These are phyloP conservation scores for Tupaia chinensis DNA, from an alignment of 2,113 vertebrate genomes.

Conservation along the genomic window DNA sequence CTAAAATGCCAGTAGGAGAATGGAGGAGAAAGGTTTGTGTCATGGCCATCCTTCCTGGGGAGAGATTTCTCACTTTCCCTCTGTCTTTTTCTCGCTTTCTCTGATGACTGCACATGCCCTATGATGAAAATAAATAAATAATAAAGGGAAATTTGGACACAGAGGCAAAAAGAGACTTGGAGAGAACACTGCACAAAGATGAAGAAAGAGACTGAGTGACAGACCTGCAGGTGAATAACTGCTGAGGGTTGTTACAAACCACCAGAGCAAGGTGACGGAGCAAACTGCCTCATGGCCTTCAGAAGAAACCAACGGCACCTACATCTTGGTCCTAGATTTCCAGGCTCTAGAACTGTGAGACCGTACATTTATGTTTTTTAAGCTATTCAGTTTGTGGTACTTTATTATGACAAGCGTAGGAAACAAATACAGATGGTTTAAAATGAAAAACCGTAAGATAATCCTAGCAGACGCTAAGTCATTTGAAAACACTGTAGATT, in stretches of 20 bases:
- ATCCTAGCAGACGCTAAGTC: not conserved
- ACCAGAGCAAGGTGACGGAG: not conserved
- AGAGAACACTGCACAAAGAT: not conserved
- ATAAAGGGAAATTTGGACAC: not conserved
- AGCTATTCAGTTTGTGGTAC: not conserved
- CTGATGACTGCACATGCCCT: too few relatives aligned
- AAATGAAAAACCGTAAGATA: not conserved
- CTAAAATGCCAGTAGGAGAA: too few relatives aligned
- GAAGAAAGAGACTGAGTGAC: not conserved
- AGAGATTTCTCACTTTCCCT: too few relatives aligned
- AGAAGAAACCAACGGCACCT: not conserved
- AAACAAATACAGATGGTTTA: not conserved
- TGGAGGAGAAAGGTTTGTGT: too few relatives aligned
- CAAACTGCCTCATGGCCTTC: not conserved
- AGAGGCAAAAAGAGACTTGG: not conserved
- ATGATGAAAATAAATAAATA: not conserved
- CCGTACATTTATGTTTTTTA: not conserved
- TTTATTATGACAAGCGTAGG: not conserved
- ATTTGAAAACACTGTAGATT: not conserved
- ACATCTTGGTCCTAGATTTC: not conserved
- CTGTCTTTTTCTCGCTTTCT: too few relatives aligned
- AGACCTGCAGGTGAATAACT: not conserved
- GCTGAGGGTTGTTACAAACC: not conserved
- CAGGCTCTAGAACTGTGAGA: not conserved
- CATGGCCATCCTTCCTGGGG: too few relatives aligned